Evolutionary conservation across 1,140 invertebrate species (phyloP).

Genomic region (Artemia franciscana): DNA sequence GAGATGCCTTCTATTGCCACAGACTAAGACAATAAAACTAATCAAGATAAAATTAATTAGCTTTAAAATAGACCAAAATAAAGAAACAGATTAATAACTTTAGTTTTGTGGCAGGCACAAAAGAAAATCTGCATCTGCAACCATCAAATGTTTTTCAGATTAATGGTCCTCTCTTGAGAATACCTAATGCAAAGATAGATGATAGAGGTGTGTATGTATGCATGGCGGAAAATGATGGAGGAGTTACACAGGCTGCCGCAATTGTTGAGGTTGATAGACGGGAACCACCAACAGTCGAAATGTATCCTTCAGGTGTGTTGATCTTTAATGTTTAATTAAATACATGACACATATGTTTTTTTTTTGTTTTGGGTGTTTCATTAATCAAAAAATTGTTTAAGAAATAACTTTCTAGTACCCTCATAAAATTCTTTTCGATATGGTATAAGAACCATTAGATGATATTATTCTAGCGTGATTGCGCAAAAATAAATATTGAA

Average conservation of each 20-base stretch:
- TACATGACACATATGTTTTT: too few relatives aligned
- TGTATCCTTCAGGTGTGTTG: constrained; percentile 32
- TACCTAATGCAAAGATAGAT: constrained; percentile 37
- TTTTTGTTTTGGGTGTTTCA: too few relatives aligned
- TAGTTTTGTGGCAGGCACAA: background rate
- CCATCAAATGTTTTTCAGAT: constrained; percentile 15
- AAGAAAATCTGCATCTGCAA: background rate
- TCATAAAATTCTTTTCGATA: too few relatives aligned
- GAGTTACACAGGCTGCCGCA: constrained; percentile 35
- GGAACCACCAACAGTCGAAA: constrained; percentile 45
- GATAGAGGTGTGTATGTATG: constrained; percentile 52
- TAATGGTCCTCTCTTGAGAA: constrained; percentile 39
- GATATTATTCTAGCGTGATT: too few relatives aligned
- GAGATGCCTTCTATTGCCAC: too few relatives aligned
- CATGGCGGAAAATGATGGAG: constrained; percentile 29
- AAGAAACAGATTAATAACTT: too few relatives aligned
- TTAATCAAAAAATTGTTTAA: too few relatives aligned
- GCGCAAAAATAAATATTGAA: too few relatives aligned
- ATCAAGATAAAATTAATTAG: too few relatives aligned
- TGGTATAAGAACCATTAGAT: too few relatives aligned
- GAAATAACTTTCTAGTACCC: too few relatives aligned
- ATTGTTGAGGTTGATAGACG: constrained; percentile 62
- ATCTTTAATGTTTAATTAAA: background rate
- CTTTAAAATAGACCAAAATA: constrained; percentile 5
- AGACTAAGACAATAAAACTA: too few relatives aligned